phyloP scores from a whole-genome alignment of 2,888 invertebrate genomes.

The Hymenopus coronatus region DNA sequence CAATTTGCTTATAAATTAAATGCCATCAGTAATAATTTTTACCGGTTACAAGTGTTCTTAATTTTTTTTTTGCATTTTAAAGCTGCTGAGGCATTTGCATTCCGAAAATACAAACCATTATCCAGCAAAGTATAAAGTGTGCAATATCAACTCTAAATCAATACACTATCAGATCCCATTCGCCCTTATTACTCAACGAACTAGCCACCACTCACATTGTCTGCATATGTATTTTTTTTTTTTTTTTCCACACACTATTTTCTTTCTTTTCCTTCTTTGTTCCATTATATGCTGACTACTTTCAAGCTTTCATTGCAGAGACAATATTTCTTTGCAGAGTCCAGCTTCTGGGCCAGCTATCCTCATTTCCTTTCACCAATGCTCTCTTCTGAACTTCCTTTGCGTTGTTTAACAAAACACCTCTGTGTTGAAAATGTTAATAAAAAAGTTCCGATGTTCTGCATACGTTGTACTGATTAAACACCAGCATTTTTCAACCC shows the following conservation, averaged over 20 bases:
- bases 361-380: neutral
- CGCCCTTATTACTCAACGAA: slow-evolving; percentile 34
- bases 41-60: neutral
- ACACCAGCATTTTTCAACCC: slow-evolving; percentile 30
- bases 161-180: neutral
- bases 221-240: slow-evolving; percentile 48
- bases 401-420: neutral
- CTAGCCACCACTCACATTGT: slow-evolving; percentile 64
- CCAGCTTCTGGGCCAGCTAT: neutral
- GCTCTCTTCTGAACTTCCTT: neutral
- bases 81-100: neutral
- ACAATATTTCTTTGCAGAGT: neutral
- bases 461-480: neutral
- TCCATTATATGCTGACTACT: neutral
- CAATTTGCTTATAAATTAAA: no score
- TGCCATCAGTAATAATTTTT: no score
- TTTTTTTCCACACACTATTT: neutral
- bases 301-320: neutral
- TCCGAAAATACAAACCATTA: neutral
- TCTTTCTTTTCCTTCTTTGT: neutral
- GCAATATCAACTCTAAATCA: neutral
- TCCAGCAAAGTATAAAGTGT: neutral
- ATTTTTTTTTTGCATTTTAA: neutral
- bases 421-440: neutral
- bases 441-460: neutral